Evolutionary conservation across 2,888 invertebrate genomes (phyloP), one percentile per base, ranked within the genome.

Genomic region (Myopa tessellatipennis): DNA sequence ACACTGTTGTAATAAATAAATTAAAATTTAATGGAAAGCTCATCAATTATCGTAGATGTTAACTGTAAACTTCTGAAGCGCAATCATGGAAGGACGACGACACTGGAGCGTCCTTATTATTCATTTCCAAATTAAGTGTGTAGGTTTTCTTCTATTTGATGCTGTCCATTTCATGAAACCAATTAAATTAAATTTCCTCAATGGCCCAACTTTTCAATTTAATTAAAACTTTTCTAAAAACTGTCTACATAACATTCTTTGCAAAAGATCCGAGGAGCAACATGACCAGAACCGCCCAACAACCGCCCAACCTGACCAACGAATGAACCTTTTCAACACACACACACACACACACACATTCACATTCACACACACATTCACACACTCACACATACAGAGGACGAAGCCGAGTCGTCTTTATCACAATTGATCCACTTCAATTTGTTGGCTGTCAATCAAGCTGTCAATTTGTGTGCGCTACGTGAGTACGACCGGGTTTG

Each of bases 401-500:
- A 67, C 74, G 65, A 18, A 45, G 45, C 7, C 45, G 45, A 45
- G 36, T 74, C 52, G 38, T 55, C 40, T 34, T 40, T 63, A n/a
- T 40, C n/a, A 61, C 52, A 71, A 73, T 74, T 69, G 60, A 79
- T 73, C 67, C 71, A 77, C 63, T 73, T 58, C 75, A 78, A 79
- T 79, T 78, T 77, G 74, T 85, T 84, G 83, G 82, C 82, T 85
- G 87, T 86, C 87, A 87, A 86, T 87, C 87, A 86, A 84, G 79
- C 81, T 85, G 87, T 85, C 87, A 87, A 85, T 84, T 85, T 84
- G 75, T 26, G 69, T 60, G 45, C 60, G 52, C 55, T 52, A 5
- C 50, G 45, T 60, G 38, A 52, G 16, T 8, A 52, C 14, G 34
- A 36, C 2, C 3, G 36, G 45, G 26, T 26, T 26, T 4, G 0